Base-by-base conservation (phyloP, 2,888 invertebrate genomes). In the Choristoneura rosaceana region DNA sequence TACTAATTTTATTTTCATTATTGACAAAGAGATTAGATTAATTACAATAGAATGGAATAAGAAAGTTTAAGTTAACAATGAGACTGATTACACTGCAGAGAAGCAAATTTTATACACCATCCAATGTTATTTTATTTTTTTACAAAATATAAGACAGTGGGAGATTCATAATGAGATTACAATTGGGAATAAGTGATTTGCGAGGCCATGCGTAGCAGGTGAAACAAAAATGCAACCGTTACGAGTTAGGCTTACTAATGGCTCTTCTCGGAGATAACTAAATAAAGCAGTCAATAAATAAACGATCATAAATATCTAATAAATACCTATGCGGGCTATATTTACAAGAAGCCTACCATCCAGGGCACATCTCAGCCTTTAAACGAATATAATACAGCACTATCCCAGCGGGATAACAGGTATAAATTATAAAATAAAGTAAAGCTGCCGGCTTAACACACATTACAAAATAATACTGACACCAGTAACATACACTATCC, bases 301-400 rank as follows among this genome's bases (percentile, higher is more conserved):
- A 94, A 94, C 90, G 87, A 93, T 94, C 90, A 94, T 94, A 94
- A 94, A 94, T 94, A 94, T 94, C 93, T 94, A 94, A 94, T 94
- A 94, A 94, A 94, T 94, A 94, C 94, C 94, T 94, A 94, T 90
- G 86, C 79, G 83, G 91, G 91, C 93, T 92, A 94, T 94, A 94
- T 94, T 90, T 94, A 94, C 94, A 94, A 88, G 90, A 91, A 91
- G 91, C 92, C 92, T 88, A 90, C 86, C 86, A 82, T 86, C 82
- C 84, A 86, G 89, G 93, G 89, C 91, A 89, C 88, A 84, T 88
- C 84, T 91, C 90, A 90, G 92, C 91, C 93, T 90, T 92, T 89
- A 87, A 91, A 92, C 91, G 89, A 91, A 91, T 92, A 93, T 92
- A 93, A 92, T 94, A 93, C 94, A 93, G 90, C 90, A 90, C 88